Conservation (phyloP, 2,888 invertebrate genomes). For the Cenopis cana region DNA sequence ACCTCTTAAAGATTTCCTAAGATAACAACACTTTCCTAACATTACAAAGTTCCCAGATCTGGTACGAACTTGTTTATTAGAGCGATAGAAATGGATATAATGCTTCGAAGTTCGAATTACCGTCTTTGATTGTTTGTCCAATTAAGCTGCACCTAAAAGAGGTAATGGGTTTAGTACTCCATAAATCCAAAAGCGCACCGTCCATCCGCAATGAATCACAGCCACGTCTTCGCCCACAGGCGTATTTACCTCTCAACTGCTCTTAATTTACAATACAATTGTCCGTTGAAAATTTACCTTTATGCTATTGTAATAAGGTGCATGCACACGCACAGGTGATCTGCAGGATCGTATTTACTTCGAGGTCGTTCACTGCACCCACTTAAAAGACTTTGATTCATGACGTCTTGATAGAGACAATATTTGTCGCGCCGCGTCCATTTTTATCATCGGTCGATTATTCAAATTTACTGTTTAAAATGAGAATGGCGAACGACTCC, state of each 20-base stretch:
- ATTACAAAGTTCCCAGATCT: neutral
- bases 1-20: no score
- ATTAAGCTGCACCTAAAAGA: conserved; percentile 29
- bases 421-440: conserved; percentile 34
- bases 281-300: conserved; percentile 57
- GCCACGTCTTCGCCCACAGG: conserved; percentile 72
- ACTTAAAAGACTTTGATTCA: conserved; percentile 57
- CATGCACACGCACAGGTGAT: conserved; percentile 48
- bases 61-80: neutral
- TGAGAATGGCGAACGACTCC: neutral
- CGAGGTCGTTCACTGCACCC: conserved; percentile 70
- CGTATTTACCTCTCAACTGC: conserved; percentile 70
- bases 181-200: conserved; percentile 66
- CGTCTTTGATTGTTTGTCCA: conserved; percentile 7
- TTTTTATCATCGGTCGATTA: conserved; percentile 32
- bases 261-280: conserved; percentile 55
- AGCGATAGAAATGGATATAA: neutral
- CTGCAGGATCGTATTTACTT: conserved; percentile 49
- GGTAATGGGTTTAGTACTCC: conserved; percentile 47
- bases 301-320: conserved; percentile 54
- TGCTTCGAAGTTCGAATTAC: neutral
- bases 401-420: conserved; percentile 47
- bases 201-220: conserved; percentile 73
- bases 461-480: conserved; percentile 4
- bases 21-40: no score